A percentile compares a stretch with the other conserved stretches of the same genome.
Evolutionary conservation across 1,140 invertebrate genomes (phyloP).

Genomic region (Artemia franciscana): DNA sequence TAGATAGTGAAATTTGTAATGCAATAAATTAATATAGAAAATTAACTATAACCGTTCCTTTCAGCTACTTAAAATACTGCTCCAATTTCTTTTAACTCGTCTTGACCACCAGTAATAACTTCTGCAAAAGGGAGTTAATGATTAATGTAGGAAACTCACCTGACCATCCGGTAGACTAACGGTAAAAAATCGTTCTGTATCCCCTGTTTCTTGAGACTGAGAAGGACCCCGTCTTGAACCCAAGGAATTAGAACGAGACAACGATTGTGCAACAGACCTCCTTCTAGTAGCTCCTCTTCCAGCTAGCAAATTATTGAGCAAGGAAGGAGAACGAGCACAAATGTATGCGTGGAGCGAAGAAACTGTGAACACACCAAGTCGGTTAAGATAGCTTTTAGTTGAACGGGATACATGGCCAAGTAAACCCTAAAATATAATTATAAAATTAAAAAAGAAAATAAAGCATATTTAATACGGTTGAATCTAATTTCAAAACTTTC

Average conservation of each 20-base stretch:
- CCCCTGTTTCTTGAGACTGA: slow-evolving; percentile 46
- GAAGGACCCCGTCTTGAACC: slow-evolving; percentile 18
- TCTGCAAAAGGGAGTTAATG: slow-evolving; percentile 35
- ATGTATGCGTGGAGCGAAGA: slow-evolving; percentile 95
- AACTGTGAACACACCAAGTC: slow-evolving; percentile 86
- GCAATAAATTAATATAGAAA: too few species aligned
- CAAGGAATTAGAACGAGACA: slow-evolving; percentile 67
- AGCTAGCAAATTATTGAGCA: slow-evolving; percentile 72
- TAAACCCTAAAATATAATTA: slow-evolving; percentile 46
- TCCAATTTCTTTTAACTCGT: slow-evolving; percentile 85
- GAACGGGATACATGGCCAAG: slow-evolving; percentile 80
- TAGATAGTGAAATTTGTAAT: too few species aligned
- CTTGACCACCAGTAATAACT: slow-evolving; percentile 60
- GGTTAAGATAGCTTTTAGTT: slow-evolving; percentile 81
- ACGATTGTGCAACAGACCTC: slow-evolving; percentile 26
- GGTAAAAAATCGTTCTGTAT: slow-evolving; percentile 58
- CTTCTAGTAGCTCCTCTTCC: slow-evolving; percentile 69
- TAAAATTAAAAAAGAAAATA: slow-evolving; percentile 11
- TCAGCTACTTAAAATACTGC: slow-evolving; percentile 72
- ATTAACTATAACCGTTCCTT: too few species aligned
- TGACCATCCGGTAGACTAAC: slow-evolving; percentile 69
- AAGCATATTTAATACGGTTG: not conserved
- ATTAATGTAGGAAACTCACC: slow-evolving; percentile 23
- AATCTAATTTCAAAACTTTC: slow-evolving; percentile 1
- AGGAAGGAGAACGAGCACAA: slow-evolving; percentile 71